Evolutionary conservation across 2,113 vertebrate species (phyloP).

Genomic region (Aptenodytes forsteri): DNA sequence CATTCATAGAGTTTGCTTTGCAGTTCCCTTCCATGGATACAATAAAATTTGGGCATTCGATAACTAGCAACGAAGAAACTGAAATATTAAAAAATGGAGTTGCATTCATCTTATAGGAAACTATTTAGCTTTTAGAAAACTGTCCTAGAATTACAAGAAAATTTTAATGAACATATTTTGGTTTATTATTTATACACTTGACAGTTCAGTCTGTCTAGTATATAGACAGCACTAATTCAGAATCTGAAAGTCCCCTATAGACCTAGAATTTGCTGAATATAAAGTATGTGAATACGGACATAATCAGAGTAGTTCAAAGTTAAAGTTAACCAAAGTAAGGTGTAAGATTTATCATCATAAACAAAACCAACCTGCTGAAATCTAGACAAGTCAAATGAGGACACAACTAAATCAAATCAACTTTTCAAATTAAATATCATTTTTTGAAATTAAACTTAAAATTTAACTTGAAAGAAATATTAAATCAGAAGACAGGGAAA

Average conservation of each 20-base stretch:
- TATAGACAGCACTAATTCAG: background rate
- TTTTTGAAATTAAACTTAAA: background rate
- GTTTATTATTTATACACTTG: background rate
- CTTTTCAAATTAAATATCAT: background rate
- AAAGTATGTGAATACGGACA: background rate
- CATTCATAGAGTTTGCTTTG: background rate
- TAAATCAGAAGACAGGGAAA: background rate
- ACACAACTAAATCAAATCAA: background rate
- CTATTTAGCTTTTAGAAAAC: background rate
- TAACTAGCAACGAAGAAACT: background rate
- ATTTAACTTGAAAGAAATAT: background rate
- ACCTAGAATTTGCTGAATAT: background rate
- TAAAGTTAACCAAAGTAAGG: background rate
- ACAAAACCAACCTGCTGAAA: background rate
- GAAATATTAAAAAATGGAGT: background rate
- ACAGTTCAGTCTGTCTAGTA: background rate
- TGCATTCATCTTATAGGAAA: background rate
- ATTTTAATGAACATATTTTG: background rate
- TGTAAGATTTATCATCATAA: background rate
- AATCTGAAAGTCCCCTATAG: background rate
- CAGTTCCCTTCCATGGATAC: background rate
- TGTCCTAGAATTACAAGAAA: background rate
- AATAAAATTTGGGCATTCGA: background rate
- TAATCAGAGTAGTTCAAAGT: background rate
- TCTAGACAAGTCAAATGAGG: background rate